phyloP scores from a whole-genome alignment of 2,888 invertebrate genomes.

The Erebia ligea region DNA sequence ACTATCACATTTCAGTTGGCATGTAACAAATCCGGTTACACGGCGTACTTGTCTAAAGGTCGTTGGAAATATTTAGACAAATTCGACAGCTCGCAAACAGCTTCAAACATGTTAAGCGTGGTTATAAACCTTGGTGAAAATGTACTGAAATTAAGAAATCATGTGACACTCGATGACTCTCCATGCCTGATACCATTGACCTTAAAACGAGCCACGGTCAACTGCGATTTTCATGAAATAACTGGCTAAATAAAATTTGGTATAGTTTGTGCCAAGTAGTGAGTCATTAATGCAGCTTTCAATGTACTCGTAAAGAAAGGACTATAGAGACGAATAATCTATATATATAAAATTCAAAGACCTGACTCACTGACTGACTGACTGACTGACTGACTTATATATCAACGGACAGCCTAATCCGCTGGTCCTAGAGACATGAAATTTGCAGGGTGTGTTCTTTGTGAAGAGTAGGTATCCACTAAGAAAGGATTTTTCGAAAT shows the following conservation, averaged over 20 bases:
- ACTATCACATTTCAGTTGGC: conserved; percentile 1
- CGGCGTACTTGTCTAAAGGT: conserved; percentile 14
- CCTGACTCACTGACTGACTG: too few species aligned
- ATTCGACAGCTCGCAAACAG: conserved; percentile 1
- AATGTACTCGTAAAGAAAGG: conserved; percentile 2
- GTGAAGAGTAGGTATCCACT: too few species aligned
- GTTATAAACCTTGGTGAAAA: conserved; percentile 14
- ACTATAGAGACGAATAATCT: neutral
- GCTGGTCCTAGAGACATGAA: too few species aligned
- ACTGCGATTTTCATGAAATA: conserved; percentile 11
- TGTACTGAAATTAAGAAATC: conserved; percentile 14
- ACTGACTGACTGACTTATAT: too few species aligned
- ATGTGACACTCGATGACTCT: conserved; percentile 6
- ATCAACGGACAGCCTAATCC: too few species aligned
- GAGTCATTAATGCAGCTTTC: neutral
- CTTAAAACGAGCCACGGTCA: conserved; percentile 12
- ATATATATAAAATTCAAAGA: too few species aligned
- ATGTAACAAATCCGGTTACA: conserved; percentile 8
- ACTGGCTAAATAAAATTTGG: neutral
- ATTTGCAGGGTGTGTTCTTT: too few species aligned
- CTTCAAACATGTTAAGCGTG: neutral
- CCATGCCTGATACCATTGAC: neutral
- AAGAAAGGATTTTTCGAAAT: too few species aligned
- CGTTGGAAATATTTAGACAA: conserved; percentile 5
- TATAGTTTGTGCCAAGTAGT: neutral